phyloP scores from a whole-genome alignment of 2,113 vertebrate species.

The Lophius piscatorius region DNA sequence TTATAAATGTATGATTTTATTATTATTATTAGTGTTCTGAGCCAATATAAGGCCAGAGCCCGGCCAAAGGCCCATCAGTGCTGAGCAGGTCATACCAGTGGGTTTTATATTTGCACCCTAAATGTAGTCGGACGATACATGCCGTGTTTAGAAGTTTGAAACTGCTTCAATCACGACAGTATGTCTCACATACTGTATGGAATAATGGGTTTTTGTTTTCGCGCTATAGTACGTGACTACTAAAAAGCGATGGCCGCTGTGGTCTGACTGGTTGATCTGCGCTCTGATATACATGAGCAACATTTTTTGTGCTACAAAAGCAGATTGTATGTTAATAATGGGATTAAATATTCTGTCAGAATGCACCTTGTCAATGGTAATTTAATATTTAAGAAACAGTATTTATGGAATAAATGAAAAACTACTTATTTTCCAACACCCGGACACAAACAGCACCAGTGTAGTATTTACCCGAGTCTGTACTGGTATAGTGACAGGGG shows the following conservation, averaged over 20 bases:
- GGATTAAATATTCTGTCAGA: not conserved
- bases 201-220: slow-evolving; percentile 23
- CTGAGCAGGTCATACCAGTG: slow-evolving; percentile 37
- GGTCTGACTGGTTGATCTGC: no score
- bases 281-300: not conserved
- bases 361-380: no score
- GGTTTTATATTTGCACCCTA: slow-evolving; percentile 35
- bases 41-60: slow-evolving; percentile 48
- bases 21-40: slow-evolving; percentile 46
- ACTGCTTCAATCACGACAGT: slow-evolving; percentile 25
- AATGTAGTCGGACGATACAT: slow-evolving; percentile 38
- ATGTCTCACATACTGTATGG: slow-evolving; percentile 17
- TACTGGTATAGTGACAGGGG: slow-evolving; percentile 32
- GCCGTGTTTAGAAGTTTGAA: no score
- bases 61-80: slow-evolving; percentile 33
- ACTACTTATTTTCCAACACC: not conserved
- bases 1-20: slow-evolving; percentile 2
- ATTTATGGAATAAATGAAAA: no score
- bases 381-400: no score
- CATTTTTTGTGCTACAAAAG: not conserved
- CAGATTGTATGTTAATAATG: not conserved
- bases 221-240: no score
- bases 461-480: slow-evolving; percentile 58
- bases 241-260: no score
- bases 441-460: not conserved